Conservation (phyloP, 2,113 vertebrate genomes). For the Sebastes fasciatus region DNA sequence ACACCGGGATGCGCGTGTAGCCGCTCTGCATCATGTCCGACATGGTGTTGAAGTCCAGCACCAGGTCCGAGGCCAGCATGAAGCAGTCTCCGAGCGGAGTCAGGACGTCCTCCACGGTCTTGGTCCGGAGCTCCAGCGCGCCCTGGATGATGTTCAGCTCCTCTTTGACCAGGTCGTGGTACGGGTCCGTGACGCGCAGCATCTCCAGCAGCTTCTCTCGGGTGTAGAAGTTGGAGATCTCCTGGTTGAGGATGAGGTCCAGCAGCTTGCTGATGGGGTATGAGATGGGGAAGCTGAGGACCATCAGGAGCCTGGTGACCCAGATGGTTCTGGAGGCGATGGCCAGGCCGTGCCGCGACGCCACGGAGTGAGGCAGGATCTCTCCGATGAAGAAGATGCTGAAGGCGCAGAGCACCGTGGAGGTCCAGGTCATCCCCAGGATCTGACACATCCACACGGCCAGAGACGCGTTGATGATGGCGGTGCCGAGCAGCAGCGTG, state of each 20-base stretch:
- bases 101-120: conserved; percentile 94
- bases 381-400: conserved; percentile 94
- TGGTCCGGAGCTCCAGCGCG: conserved; percentile 93
- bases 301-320: conserved; percentile 94
- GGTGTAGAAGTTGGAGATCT: conserved; percentile 96
- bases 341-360: conserved; percentile 94
- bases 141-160: conserved; percentile 98
- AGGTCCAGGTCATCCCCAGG: conserved; percentile 90
- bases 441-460: conserved; percentile 93
- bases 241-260: conserved; percentile 93
- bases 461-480: conserved; percentile 91
- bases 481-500: conserved; percentile 92
- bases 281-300: conserved; percentile 92
- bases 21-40: conserved; percentile 95
- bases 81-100: conserved; percentile 96
- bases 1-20: conserved; percentile 95
- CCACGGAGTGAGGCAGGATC: conserved; percentile 94
- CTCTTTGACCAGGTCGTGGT: conserved; percentile 94
- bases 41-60: conserved; percentile 94
- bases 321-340: conserved; percentile 94
- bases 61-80: conserved; percentile 91
- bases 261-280: conserved; percentile 96
- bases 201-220: conserved; percentile 94
- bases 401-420: conserved; percentile 90
- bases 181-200: conserved; percentile 92